Evolutionary conservation across 2,888 invertebrate genomes (phyloP).

Genomic region (Bembecia ichneumoniformis): DNA sequence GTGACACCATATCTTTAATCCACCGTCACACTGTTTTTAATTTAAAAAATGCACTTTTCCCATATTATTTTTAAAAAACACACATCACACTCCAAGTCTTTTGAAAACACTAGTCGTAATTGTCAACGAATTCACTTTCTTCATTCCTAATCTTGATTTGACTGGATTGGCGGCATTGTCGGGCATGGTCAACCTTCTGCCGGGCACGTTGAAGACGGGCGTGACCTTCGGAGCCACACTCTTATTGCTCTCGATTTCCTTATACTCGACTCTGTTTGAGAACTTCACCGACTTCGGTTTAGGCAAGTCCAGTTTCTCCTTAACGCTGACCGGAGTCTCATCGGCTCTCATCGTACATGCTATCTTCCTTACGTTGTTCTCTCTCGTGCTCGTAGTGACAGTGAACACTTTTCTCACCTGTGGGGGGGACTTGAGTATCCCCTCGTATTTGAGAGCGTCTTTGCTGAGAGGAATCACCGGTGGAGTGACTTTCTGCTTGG

Average conservation of each 20-base stretch:
- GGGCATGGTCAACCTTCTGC: constrained; percentile 54
- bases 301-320: constrained; percentile 46
- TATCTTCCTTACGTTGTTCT: constrained; percentile 41
- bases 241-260: constrained; percentile 46
- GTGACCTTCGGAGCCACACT: constrained; percentile 17
- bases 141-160: constrained; percentile 45
- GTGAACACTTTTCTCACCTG: constrained; percentile 37
- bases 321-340: constrained; percentile 50
- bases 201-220: constrained; percentile 56
- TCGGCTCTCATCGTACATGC: constrained; percentile 63
- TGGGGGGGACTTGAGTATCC: constrained; percentile 45
- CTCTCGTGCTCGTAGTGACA: constrained; percentile 34
- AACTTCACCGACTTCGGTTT: constrained; percentile 62
- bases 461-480: constrained; percentile 36
- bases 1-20: too few relatives aligned
- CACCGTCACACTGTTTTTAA: too few relatives aligned
- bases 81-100: constrained; percentile 43
- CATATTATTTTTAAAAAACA: too few relatives aligned
- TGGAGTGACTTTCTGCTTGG: constrained; percentile 24
- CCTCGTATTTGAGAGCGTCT: constrained; percentile 61
- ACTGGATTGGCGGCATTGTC: constrained; percentile 28
- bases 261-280: constrained; percentile 54
- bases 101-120: constrained; percentile 55
- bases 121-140: constrained; percentile 40
- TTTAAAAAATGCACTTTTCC: too few relatives aligned